phyloP scores from a whole-genome alignment of 2,113 vertebrate species.

The Actenoides lindsayi region DNA sequence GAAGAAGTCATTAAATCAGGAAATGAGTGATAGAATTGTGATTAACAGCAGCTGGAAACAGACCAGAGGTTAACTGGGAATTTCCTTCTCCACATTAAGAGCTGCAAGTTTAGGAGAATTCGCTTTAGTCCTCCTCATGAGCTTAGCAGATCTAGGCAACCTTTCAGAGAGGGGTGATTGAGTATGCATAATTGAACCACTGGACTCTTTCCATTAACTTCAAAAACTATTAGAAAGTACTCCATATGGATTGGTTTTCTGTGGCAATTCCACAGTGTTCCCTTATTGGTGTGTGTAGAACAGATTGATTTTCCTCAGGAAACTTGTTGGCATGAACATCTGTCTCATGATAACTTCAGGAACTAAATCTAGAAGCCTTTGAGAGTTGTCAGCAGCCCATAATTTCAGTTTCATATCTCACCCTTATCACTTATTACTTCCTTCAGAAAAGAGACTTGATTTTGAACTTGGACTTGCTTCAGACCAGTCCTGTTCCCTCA shows the following conservation, averaged over 20 bases:
- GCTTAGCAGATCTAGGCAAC: neutral
- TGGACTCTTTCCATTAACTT: slow-evolving; percentile 21
- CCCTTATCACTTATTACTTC: slow-evolving; percentile 42
- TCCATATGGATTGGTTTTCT: neutral
- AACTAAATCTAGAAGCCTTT: slow-evolving; percentile 25
- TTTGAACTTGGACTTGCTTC: neutral
- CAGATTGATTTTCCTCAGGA: slow-evolving; percentile 38
- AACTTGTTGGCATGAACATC: slow-evolving; percentile 30
- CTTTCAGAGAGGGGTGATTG: neutral
- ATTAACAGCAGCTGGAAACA: slow-evolving; percentile 10
- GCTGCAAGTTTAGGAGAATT: neutral
- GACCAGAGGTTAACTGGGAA: slow-evolving; percentile 10
- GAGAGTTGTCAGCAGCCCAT: slow-evolving; percentile 18
- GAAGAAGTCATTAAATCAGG: slow-evolving; percentile 9
- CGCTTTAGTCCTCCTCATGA: slow-evolving; percentile 2
- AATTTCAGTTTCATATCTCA: slow-evolving; percentile 16
- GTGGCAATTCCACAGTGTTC: neutral
- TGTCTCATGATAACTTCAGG: neutral
- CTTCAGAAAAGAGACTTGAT: slow-evolving; percentile 6
- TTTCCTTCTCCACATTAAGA: neutral
- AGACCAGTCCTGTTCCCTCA: neutral
- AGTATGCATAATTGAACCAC: slow-evolving; percentile 13
- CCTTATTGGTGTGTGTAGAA: neutral
- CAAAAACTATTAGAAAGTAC: neutral
- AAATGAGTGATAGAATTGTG: neutral